These are phyloP conservation scores for Corythoichthys intestinalis DNA, from an alignment of 2,113 vertebrate genomes.

Conservation along the genomic window DNA sequence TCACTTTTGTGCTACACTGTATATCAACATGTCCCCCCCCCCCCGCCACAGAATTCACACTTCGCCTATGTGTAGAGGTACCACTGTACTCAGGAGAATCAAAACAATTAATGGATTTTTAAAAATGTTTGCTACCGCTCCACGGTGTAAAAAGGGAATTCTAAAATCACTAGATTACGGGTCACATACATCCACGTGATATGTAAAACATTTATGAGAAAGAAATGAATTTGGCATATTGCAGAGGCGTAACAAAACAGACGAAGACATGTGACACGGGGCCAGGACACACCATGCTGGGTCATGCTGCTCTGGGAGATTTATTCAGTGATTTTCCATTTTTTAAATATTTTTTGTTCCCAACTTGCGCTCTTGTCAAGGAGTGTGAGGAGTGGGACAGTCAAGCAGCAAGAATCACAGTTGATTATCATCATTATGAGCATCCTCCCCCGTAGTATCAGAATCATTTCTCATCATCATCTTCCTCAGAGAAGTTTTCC, in stretches of 20 bases:
- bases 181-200: background rate
- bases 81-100: background rate
- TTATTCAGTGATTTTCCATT: slow-evolving; percentile 76
- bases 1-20: no score
- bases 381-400: slow-evolving; percentile 80
- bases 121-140: background rate
- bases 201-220: background rate
- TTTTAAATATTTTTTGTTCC: slow-evolving; percentile 54
- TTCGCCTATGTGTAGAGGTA: no score
- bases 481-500: slow-evolving; percentile 62
- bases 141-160: background rate
- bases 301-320: slow-evolving; percentile 92
- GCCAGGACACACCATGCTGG: slow-evolving; percentile 79
- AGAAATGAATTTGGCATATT: slow-evolving; percentile 20
- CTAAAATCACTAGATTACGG: background rate
- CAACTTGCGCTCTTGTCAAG: slow-evolving; percentile 81
- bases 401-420: slow-evolving; percentile 83
- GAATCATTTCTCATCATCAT: slow-evolving; percentile 36
- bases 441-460: slow-evolving; percentile 50
- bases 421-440: slow-evolving; percentile 63
- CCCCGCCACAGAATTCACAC: no score
- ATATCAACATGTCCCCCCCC: no score
- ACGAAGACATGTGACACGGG: slow-evolving; percentile 68
- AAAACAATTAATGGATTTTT: background rate
- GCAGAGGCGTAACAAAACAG: slow-evolving; percentile 51